Base-by-base conservation (phyloP, 2,888 invertebrate species). In the Norana najaformis region DNA sequence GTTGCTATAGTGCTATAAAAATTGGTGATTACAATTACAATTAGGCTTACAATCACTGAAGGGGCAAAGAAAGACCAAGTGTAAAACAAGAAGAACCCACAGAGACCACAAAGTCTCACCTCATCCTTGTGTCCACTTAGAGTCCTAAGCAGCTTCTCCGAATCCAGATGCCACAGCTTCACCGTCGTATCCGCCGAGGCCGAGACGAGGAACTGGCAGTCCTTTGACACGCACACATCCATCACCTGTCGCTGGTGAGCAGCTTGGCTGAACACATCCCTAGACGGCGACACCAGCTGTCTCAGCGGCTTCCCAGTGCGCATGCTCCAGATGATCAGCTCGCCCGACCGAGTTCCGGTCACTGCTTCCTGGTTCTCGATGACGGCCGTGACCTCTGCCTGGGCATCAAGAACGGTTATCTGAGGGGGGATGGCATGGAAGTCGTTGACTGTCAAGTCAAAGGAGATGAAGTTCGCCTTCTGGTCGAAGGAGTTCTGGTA, bases 241-340 rank as follows among this genome's bases (percentile, higher is more conserved):
- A 94, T 95, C 36, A 95, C 94, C 92, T 94, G 94, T 23, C 93
- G 92, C 41, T 92, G 91, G 91, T 95, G 95, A 16, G 95, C 94
- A 37, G 89, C 37, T 34, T 91, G 90, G 53, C 90, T 85, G 82
- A 91, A 47, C 69, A 88, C 90, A 47, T 37, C 88, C 35, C 91
- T 53, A 35, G 83, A 88, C 91, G 90, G 93, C 91, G 88, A 93
- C 82, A 94, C 92, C 41, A 95, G 93, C 92, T 94, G 94, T 35
- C 94, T 92, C 89, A 93, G 93, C 0, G 94, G 93, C 89, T 93
- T 93, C 41, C 94, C 94, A 14, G 94, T 94, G 30, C 93, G 92
- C 91, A 95, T 91, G 91, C 94, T 94, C 95, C 95, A 95, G 89
- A 95, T 93, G 39, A 94, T 93, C 34, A 95, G 93, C 90, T 95